A percentile compares a stretch with the other conserved stretches of the same genome.
phyloP scores from a whole-genome alignment of 2,797 vertebrate genomes.

The Muscicapa comitata region DNA sequence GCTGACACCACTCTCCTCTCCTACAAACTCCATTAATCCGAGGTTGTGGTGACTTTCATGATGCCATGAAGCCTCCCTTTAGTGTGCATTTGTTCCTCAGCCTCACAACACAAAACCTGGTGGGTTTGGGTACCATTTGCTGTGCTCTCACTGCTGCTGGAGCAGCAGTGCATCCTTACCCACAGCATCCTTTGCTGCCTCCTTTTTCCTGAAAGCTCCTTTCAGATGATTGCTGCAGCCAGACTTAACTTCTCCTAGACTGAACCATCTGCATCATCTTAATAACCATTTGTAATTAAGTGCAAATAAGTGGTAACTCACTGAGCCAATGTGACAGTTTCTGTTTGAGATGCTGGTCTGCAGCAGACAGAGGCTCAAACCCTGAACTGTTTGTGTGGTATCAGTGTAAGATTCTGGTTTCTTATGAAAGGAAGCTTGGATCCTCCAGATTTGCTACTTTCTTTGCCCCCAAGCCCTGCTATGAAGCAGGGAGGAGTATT shows the following conservation, averaged over 20 bases:
- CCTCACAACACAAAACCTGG: not conserved
- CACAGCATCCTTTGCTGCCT: not conserved
- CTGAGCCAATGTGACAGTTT: not conserved
- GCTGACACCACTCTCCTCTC: not conserved
- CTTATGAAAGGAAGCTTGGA: not conserved
- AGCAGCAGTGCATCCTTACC: not conserved
- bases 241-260: fast-evolving
- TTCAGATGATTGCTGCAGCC: not conserved
- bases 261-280: not conserved
- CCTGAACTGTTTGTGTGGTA: not conserved
- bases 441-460: not conserved
- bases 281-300: not conserved
- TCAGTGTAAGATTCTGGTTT: not conserved
- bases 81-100: not conserved
- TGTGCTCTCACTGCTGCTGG: not conserved
- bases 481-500: not conserved
- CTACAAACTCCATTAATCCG: not conserved
- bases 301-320: not conserved
- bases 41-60: not conserved
- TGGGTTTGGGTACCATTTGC: not conserved
- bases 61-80: not conserved
- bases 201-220: not conserved
- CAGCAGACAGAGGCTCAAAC: not conserved
- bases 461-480: not conserved
- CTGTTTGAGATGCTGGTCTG: not conserved